Percentiles rank a stretch among this genome's conserved stretches.
Conservation (phyloP, 2,113 vertebrate genomes). For the Alectura lathami region DNA sequence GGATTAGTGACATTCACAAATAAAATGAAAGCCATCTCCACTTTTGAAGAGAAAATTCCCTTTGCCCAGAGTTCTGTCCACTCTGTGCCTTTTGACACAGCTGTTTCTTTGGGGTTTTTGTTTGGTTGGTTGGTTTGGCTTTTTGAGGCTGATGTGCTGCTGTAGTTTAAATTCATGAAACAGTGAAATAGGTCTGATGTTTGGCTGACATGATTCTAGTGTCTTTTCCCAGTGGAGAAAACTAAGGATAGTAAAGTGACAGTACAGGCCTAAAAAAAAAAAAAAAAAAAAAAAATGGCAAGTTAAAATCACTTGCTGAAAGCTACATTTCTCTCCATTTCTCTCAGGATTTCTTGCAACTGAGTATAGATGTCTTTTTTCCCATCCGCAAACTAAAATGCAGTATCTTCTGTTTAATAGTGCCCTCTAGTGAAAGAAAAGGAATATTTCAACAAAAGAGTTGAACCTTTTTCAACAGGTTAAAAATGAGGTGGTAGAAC, state of each 20-base stretch:
- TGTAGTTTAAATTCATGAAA: not conserved
- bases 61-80: not conserved
- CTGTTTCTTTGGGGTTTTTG: not conserved
- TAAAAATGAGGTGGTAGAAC: slow-evolving; percentile 15
- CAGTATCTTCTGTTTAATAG: slow-evolving; percentile 65
- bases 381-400: not conserved
- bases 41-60: not conserved
- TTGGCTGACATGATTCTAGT: slow-evolving; percentile 43
- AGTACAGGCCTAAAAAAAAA: slow-evolving; percentile 9
- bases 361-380: not conserved
- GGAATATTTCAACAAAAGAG: not conserved
- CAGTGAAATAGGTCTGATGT: not conserved
- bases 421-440: slow-evolving; percentile 69
- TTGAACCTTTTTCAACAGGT: not conserved
- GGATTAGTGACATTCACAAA: not conserved
- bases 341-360: slow-evolving; percentile 21
- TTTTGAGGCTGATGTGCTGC: not conserved
- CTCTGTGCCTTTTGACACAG: not conserved
- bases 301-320: slow-evolving; percentile 65
- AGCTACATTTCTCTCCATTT: slow-evolving; percentile 68
- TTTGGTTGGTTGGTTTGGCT: not conserved
- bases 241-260: not conserved
- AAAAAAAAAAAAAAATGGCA: slow-evolving; percentile 14
- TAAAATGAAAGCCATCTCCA: not conserved
- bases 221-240: slow-evolving; percentile 18